Conservation (phyloP, 2,113 vertebrate species). For the Nanger granti region DNA sequence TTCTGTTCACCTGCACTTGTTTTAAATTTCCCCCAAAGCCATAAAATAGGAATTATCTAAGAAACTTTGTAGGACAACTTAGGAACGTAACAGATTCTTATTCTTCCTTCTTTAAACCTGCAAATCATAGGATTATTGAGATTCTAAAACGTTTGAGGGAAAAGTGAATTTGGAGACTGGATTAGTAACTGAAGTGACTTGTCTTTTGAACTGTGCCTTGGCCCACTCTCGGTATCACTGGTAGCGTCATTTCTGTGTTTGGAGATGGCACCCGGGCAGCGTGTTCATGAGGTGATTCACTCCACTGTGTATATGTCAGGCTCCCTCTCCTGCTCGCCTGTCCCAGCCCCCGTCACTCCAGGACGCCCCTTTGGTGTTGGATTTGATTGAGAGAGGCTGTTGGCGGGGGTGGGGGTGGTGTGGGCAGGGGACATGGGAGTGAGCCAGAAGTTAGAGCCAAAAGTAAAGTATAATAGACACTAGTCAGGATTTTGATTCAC, state of each 20-base stretch:
- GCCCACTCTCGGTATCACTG: background rate
- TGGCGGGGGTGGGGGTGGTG: background rate
- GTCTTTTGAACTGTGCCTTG: background rate
- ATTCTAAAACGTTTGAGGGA: background rate
- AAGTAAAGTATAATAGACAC: background rate
- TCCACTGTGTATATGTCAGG: accelerated
- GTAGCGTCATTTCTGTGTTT: background rate
- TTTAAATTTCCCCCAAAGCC: background rate
- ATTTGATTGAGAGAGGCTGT: background rate
- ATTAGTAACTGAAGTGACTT: background rate
- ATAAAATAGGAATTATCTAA: background rate
- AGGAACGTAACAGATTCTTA: background rate
- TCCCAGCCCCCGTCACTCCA: background rate
- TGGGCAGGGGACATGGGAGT: background rate
- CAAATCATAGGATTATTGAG: background rate
- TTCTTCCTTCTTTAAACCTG: background rate
- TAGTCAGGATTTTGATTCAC: background rate
- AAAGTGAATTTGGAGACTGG: background rate
- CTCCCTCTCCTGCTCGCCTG: background rate
- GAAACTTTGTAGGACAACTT: background rate
- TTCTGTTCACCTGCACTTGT: background rate
- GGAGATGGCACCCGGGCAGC: accelerated
- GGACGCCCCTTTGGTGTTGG: background rate
- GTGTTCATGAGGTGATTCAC: background rate
- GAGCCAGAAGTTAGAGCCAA: background rate